Conservation (phyloP, 1,140 invertebrate genomes). For the Hycleus cichorii region DNA sequence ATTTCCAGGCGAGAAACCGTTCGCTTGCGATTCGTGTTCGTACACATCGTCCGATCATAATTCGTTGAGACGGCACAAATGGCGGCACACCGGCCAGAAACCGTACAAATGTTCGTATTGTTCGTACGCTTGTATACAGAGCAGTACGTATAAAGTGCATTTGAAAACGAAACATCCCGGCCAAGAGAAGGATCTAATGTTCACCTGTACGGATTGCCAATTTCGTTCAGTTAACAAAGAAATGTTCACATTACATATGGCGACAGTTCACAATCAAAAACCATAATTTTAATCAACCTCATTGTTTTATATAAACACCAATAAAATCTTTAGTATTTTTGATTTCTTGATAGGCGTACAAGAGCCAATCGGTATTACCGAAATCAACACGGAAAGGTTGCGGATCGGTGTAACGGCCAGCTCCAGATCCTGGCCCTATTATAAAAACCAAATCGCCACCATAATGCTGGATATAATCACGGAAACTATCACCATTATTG, state of each 20-base stretch:
- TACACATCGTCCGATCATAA: slow-evolving; percentile 76
- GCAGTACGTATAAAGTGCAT: slow-evolving; percentile 55
- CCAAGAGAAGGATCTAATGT: slow-evolving; percentile 43
- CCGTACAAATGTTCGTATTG: slow-evolving; percentile 66
- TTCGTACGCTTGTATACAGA: slow-evolving; percentile 62
- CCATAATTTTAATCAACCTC: slow-evolving; percentile 2
- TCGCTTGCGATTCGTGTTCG: slow-evolving; percentile 66
- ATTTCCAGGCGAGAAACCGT: slow-evolving; percentile 64
- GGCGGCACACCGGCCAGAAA: slow-evolving; percentile 65
- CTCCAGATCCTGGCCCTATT: slow-evolving; percentile 58
- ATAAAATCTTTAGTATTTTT: slow-evolving; percentile 46
- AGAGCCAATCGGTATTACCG: slow-evolving; percentile 33
- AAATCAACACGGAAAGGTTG: slow-evolving; percentile 52
- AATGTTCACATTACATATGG: slow-evolving; percentile 39
- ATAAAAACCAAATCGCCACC: slow-evolving; percentile 56
- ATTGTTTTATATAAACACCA: slow-evolving; percentile 40
- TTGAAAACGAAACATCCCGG: slow-evolving; percentile 51
- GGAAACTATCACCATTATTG: slow-evolving; percentile 59
- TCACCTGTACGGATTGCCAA: slow-evolving; percentile 46
- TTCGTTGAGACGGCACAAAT: slow-evolving; percentile 69
- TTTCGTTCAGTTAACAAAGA: slow-evolving; percentile 49
- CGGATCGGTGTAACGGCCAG: slow-evolving; percentile 59
- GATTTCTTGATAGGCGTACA: slow-evolving; percentile 36
- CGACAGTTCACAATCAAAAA: slow-evolving; percentile 27
- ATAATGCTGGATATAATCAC: slow-evolving; percentile 55